These are phyloP conservation scores for Neoaliturus tenellus DNA, from an alignment of 2,888 invertebrate genomes.

Conservation along the genomic window DNA sequence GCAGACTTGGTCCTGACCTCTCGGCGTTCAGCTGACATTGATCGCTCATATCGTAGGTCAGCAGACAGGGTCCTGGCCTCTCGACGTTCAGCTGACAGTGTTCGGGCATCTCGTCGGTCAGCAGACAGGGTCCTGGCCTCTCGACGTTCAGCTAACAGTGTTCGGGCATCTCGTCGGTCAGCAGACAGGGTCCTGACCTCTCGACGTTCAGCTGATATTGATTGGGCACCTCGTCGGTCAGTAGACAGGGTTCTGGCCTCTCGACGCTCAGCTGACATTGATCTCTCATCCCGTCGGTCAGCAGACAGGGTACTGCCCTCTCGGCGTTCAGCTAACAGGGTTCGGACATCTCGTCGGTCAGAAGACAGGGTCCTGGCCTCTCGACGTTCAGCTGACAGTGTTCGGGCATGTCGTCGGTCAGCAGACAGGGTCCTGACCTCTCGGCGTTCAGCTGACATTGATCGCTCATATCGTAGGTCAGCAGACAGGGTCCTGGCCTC, in stretches of 20 bases:
- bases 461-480: neutral
- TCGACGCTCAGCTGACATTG: constrained; percentile 8
- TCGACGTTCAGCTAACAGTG: constrained; percentile 12
- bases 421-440: neutral
- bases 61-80: neutral
- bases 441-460: neutral
- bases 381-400: constrained; percentile 13
- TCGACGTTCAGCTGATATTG: constrained; percentile 19
- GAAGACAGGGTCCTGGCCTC: neutral
- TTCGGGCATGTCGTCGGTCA: neutral
- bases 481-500: neutral
- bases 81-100: constrained; percentile 11
- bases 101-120: constrained; percentile 31
- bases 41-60: neutral
- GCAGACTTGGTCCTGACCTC: neutral
- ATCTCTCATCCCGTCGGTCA: neutral
- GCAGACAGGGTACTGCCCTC: neutral
- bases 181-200: neutral
- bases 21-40: constrained; percentile 14
- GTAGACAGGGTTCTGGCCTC: neutral
- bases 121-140: neutral
- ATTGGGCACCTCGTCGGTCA: constrained; percentile 30
- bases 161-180: neutral
- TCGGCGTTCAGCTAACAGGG: constrained; percentile 21
- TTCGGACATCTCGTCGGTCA: constrained; percentile 20